Evolutionary conservation across 2,797 vertebrate species (phyloP).

Genomic region (Hipposideros larvatus): DNA sequence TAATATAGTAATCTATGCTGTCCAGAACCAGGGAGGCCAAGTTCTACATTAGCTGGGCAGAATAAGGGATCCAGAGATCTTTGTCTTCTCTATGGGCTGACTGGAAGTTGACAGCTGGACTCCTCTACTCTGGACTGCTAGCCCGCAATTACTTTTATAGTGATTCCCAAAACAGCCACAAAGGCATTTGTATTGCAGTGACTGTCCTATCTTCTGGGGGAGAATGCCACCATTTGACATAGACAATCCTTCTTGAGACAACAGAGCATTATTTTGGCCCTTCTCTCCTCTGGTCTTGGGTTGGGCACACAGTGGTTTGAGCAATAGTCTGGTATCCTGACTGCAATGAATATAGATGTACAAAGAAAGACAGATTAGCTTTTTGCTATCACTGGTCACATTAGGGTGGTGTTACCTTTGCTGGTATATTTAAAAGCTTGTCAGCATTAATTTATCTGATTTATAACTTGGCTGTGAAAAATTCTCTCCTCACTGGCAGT

Average conservation of each 20-base stretch:
- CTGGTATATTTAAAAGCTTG: slow-evolving; percentile 20
- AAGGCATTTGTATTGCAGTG: slow-evolving; percentile 14
- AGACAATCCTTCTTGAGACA: slow-evolving; percentile 75
- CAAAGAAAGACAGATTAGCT: slow-evolving; percentile 74
- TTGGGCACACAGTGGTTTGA: slow-evolving; percentile 62
- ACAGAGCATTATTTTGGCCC: slow-evolving; percentile 13
- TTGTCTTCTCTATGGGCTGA: neutral
- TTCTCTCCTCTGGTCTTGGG: slow-evolving; percentile 55
- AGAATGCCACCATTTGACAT: neutral
- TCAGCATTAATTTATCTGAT: slow-evolving; percentile 71
- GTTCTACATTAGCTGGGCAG: slow-evolving; percentile 61
- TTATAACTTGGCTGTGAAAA: slow-evolving; percentile 56
- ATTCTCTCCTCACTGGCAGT: neutral
- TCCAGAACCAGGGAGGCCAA: slow-evolving; percentile 53
- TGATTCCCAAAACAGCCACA: slow-evolving; percentile 52
- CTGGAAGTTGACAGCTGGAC: slow-evolving; percentile 29
- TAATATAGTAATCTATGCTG: slow-evolving; percentile 42
- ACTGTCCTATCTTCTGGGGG: slow-evolving; percentile 8
- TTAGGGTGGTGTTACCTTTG: slow-evolving; percentile 53
- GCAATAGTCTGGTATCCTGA: neutral
- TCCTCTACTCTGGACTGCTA: neutral
- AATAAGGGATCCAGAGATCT: neutral
- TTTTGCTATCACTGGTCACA: slow-evolving; percentile 70
- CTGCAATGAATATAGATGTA: slow-evolving; percentile 66
- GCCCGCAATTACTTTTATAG: slow-evolving; percentile 25